These are phyloP conservation scores for Hirtodrosophila duncani DNA, from an alignment of 2,888 invertebrate species.

Conservation along the genomic window DNA sequence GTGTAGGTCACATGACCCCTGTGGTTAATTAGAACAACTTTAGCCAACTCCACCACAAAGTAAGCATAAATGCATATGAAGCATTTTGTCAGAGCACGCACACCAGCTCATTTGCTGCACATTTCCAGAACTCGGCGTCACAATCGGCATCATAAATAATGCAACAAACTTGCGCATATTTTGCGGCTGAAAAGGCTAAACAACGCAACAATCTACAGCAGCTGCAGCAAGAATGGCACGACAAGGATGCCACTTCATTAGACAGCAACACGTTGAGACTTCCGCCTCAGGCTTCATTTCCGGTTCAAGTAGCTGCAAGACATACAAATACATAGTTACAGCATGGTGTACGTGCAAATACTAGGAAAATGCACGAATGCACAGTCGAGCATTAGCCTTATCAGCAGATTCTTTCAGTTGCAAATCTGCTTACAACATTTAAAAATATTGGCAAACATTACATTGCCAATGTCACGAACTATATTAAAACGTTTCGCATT, in stretches of 20 bases:
- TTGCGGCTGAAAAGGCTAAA: slow-evolving; percentile 30
- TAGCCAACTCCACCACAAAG: slow-evolving; percentile 25
- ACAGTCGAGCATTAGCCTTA: no score
- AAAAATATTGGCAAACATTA: no score
- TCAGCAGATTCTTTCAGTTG: no score
- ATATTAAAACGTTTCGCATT: no score
- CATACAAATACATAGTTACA: slow-evolving; percentile 30
- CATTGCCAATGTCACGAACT: no score
- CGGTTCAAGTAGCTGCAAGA: slow-evolving; percentile 24
- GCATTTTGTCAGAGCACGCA: neutral
- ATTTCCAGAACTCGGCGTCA: neutral
- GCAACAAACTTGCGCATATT: slow-evolving; percentile 54
- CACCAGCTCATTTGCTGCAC: no score
- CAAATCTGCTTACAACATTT: no score
- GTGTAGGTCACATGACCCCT: slow-evolving; percentile 7
- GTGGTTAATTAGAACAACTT: slow-evolving; percentile 41
- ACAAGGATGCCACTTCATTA: slow-evolving; percentile 39
- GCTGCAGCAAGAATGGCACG: neutral
- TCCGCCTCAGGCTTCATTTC: slow-evolving; percentile 51
- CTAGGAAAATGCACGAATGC: neutral
- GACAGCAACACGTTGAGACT: slow-evolving; percentile 48
- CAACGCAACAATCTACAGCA: slow-evolving; percentile 3
- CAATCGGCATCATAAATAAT: slow-evolving; percentile 38
- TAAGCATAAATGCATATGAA: slow-evolving; percentile 1
- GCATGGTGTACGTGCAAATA: slow-evolving; percentile 26